Conservation (phyloP, 2,888 invertebrate genomes). For the Drosophila affinis region DNA sequence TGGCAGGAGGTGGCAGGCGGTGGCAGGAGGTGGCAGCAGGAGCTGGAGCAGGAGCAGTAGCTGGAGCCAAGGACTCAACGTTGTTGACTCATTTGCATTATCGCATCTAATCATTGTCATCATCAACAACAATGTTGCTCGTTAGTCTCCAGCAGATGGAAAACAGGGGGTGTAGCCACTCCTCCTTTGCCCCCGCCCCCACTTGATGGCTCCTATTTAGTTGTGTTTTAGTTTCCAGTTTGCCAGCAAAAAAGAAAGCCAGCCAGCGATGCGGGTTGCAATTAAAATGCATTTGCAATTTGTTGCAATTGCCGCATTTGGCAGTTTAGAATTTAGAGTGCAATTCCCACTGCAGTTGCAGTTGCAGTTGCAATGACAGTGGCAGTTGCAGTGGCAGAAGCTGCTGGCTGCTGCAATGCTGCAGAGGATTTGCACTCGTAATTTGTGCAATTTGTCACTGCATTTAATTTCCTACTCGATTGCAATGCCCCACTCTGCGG, state of each 20-base stretch:
- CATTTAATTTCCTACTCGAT: constrained; percentile 52
- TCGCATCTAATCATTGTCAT: constrained; percentile 80
- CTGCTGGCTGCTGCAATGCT: constrained; percentile 40
- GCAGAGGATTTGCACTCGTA: constrained; percentile 30
- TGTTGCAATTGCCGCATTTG: constrained; percentile 53
- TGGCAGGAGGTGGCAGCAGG: not conserved
- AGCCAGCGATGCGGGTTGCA: constrained; percentile 52
- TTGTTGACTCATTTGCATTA: constrained; percentile 75
- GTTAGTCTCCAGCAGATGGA: constrained; percentile 63
- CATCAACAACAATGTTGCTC: constrained; percentile 77
- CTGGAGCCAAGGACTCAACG: constrained; percentile 40
- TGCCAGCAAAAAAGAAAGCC: constrained; percentile 33
- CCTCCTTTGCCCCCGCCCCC: constrained; percentile 1
- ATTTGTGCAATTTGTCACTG: constrained; percentile 61
- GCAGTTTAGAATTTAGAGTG: constrained; percentile 46
- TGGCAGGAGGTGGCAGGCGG: no score
- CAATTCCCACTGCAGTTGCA: constrained; percentile 20
- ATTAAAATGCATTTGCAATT: constrained; percentile 72
- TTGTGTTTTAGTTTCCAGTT: constrained; percentile 60
- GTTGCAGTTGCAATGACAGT: constrained; percentile 26
- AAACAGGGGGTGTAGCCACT: no score
- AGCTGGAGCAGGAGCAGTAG: constrained; percentile 11
- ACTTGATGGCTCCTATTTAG: constrained; percentile 35
- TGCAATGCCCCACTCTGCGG: constrained; percentile 7
- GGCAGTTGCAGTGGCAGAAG: constrained; percentile 8